These are phyloP conservation scores for Calliphora vomitoria DNA, from an alignment of 2,888 invertebrate species.

Conservation along the genomic window DNA sequence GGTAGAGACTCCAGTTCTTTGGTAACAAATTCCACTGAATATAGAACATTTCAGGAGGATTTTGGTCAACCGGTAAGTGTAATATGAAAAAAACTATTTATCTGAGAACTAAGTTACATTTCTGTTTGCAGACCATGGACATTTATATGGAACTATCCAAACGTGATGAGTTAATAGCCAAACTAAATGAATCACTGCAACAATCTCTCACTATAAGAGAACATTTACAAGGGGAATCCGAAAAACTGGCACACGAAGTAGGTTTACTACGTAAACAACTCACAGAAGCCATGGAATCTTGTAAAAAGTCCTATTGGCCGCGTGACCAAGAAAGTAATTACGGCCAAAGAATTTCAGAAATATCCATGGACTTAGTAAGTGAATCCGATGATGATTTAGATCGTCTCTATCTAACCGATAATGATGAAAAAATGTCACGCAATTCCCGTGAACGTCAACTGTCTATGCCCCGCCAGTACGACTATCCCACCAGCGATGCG, in stretches of 20 bases:
- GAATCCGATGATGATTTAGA: conserved; percentile 84
- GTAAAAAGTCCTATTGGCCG: conserved; percentile 81
- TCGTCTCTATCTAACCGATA: conserved; percentile 82
- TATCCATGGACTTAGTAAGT: conserved; percentile 84
- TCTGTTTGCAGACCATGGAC: conserved; percentile 88
- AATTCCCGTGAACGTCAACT: conserved; percentile 82
- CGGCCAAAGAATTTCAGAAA: conserved; percentile 84
- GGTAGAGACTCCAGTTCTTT: conserved; percentile 83
- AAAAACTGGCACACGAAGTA: conserved; percentile 87
- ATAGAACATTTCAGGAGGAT: conserved; percentile 90
- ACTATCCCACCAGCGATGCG: conserved; percentile 72
- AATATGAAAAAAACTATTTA: not conserved
- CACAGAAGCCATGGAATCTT: conserved; percentile 84
- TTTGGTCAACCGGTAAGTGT: conserved; percentile 88
- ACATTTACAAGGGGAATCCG: conserved; percentile 87
- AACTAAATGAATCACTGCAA: conserved; percentile 89
- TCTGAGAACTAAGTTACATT: not conserved
- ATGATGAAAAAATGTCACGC: conserved; percentile 80
- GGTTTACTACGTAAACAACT: conserved; percentile 85
- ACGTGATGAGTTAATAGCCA: conserved; percentile 90
- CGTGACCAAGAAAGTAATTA: conserved; percentile 81
- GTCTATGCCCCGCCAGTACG: conserved; percentile 77
- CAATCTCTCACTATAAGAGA: conserved; percentile 88
- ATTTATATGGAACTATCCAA: conserved; percentile 89
- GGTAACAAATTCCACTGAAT: conserved; percentile 87